Evolutionary conservation across 2,888 invertebrate genomes (phyloP), one percentile per base, ranked within the genome.

Genomic region (Leuctra nigra): DNA sequence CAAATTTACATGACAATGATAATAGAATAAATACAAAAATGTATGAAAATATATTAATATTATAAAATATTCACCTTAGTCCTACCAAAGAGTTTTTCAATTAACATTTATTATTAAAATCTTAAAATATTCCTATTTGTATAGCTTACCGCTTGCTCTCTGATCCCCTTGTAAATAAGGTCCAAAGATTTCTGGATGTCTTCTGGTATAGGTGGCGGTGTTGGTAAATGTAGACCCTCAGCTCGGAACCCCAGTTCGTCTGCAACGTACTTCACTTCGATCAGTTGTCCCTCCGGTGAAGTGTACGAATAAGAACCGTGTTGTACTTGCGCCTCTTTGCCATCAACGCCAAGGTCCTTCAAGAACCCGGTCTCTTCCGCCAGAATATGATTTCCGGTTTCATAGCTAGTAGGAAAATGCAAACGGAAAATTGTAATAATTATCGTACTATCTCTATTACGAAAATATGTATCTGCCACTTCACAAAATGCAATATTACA

Each of bases 181-280:
- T 91, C 91, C 60, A 91, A 77, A 55, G 90, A 89, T 70, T 89
- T 90, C 73, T 91, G 91, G 67, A 90, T 89, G 76, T 89, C 90
- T 61, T 84, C 79, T 54, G 88, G 87, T 23, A 88, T 84, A 60
- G 90, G 88, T 13, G 90, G 89, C 60, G 89, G 85, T 53, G 90
- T 90, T 61, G 90, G 90, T 67, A 90, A 81, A 69, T 90, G 90
- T 70, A 87, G 87, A 0, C 90, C 89, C 63, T 79, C 77, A 53
- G 87, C 86, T 63, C 86, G 84, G 80, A 90, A 90, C 48, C 90
- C 90, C 65, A 80, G 81, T 70, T 90, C 89, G 67, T 90, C 89
- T 64, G 90, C 90, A 16, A 85, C 86, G 70, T 90, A 64, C 7
- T 57, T 61, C 35, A 63, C 62, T 16, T 58, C 61, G 56, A 62